Evolutionary conservation across 2,797 vertebrate genomes (phyloP).

Genomic region (Aeoliscus strigatus): DNA sequence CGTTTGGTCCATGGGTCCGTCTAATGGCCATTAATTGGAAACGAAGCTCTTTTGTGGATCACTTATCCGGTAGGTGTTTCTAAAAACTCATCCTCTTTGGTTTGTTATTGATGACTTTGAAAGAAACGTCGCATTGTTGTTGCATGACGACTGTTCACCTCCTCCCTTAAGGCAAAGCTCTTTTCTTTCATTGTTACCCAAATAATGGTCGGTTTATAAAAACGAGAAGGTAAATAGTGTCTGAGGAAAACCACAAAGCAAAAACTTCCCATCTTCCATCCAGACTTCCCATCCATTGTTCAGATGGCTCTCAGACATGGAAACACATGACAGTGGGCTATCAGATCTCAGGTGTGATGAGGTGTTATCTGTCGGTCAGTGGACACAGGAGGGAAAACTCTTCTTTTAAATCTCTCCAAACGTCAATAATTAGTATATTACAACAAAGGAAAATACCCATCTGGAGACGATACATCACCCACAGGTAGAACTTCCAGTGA

Average conservation of each 20-base stretch:
- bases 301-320: conserved; percentile 15
- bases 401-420: too few species aligned
- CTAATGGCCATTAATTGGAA: conserved; percentile 78
- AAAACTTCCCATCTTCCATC: conserved; percentile 55
- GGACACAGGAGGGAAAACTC: too few species aligned
- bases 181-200: conserved; percentile 74
- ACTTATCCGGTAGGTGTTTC: conserved; percentile 81
- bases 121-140: conserved; percentile 74
- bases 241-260: conserved; percentile 36
- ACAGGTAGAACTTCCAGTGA: too few species aligned
- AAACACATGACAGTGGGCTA: conserved; percentile 16
- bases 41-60: conserved; percentile 76
- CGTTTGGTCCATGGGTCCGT: conserved; percentile 69
- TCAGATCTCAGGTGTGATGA: too few species aligned
- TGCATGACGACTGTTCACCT: conserved; percentile 66
- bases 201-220: conserved; percentile 61
- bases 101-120: conserved; percentile 72
- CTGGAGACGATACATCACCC: too few species aligned
- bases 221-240: conserved; percentile 60
- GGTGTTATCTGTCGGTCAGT: too few species aligned
- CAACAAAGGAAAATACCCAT: too few species aligned
- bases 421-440: too few species aligned
- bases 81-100: conserved; percentile 67
- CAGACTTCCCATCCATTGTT: conserved; percentile 62
- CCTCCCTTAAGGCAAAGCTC: conserved; percentile 61